Conservation (phyloP, 1,140 invertebrate genomes). For the Cherax quadricarinatus region DNA sequence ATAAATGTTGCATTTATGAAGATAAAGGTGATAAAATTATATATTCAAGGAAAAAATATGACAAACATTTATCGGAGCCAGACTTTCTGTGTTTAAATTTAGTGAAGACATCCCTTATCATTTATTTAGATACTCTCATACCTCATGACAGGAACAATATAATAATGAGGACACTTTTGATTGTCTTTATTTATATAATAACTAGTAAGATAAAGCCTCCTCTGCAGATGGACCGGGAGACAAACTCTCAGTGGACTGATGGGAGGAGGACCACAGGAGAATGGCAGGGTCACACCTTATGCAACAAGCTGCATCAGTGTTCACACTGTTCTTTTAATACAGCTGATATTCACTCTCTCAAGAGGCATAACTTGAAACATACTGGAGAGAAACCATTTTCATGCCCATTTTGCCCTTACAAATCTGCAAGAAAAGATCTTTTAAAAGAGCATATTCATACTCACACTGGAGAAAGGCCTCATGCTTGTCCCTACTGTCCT, state of each 20-base stretch:
- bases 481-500: conserved; percentile 76
- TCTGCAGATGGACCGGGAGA: conserved; percentile 47
- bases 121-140: no score
- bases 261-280: conserved; percentile 35
- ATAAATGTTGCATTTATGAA: no score
- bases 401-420: conserved; percentile 55
- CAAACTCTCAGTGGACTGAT: conserved; percentile 36
- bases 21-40: no score
- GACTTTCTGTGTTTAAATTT: no score
- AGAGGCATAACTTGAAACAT: conserved; percentile 78
- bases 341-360: conserved; percentile 51
- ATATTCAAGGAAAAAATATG: no score
- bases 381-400: conserved; percentile 50
- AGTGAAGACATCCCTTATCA: no score
- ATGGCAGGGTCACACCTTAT: conserved; percentile 22
- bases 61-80: no score
- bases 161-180: no score
- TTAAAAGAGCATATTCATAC: conserved; percentile 77
- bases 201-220: conserved; percentile 43
- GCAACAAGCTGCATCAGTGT: conserved; percentile 48
- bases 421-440: conserved; percentile 55
- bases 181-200: neutral
- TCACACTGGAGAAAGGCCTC: conserved; percentile 79
- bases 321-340: conserved; percentile 51
- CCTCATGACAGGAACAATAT: no score